Base-by-base conservation (phyloP, 1,140 invertebrate species). In the Teleopsis dalmanni region DNA sequence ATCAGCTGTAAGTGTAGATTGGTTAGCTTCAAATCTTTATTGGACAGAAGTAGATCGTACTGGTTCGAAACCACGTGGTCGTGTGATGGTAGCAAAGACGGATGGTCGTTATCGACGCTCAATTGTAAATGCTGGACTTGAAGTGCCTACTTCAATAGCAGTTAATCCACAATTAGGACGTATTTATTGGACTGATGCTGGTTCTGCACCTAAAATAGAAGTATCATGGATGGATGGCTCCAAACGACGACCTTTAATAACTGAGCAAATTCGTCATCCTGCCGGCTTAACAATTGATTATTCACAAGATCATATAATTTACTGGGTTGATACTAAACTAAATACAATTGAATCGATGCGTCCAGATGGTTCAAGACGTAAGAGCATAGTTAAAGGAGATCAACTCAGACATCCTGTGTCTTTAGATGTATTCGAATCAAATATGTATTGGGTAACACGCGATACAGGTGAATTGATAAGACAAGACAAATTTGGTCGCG, bases 201-300 rank as follows among this genome's bases (percentile, higher is more conserved):
- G 90, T 14, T 81, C 79, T 3, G 78, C 80, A 18, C 84, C 93
- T 6, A 86, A 90, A 65, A 93, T 95, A 47, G 91, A 95, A 68
- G 80, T 84, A 0, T 80, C 89, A 11, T 97, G 92, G 92, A 95
- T 98, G 90, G 95, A 97, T 60, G 95, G 95, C 1, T 87, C 82
- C 0, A 87, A 88, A 60, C 76, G 92, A 5, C 76, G 84, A 51
- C 79, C 85, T 0, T 60, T 98, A 3, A 83, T 97, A 2, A 82
- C 81, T 0, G 85, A 87, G 31, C 75, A 78, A 51, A 80, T 98
- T 6, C 79, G 87, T 8, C 84, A 86, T 60, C 95, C 95, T 0
- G 83, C 88, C 2, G 91, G 91, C 0, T 61, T 99, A 1, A 79
- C 90, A 1, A 85, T 99, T 21, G 95, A 99, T 66, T 88, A 87